Percentiles rank a stretch among this genome's conserved stretches.
Conservation (phyloP, 1,140 invertebrate genomes). For the Maconellicoccus hirsutus region DNA sequence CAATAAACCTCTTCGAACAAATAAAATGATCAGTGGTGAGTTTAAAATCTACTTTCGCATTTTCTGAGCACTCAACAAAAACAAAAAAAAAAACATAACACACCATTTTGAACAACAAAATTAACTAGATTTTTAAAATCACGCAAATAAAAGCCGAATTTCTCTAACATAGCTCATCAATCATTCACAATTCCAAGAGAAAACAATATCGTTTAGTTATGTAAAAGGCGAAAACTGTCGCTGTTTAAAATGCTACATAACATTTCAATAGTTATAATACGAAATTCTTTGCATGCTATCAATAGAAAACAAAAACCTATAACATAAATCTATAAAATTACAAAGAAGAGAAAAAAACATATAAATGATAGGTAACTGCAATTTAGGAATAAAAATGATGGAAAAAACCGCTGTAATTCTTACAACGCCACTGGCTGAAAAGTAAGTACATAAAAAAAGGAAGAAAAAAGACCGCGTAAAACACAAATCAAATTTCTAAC, state of each 20-base stretch:
- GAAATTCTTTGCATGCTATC: background rate
- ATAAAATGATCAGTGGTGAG: background rate
- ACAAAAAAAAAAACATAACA: background rate
- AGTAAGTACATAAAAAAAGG: background rate
- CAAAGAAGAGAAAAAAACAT: background rate
- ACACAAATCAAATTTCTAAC: background rate
- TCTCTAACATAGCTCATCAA: background rate
- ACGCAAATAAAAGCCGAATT: background rate
- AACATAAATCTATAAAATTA: background rate
- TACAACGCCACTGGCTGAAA: conserved; percentile 14
- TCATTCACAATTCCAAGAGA: background rate
- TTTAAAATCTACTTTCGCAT: background rate
- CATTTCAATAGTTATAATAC: background rate
- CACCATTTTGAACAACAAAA: background rate
- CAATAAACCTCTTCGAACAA: background rate
- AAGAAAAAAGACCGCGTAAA: background rate
- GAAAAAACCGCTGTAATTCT: background rate
- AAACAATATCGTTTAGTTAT: too few species aligned
- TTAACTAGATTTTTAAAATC: background rate
- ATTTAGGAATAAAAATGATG: conserved; percentile 16
- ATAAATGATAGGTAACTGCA: conserved; percentile 13
- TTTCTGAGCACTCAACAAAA: background rate
- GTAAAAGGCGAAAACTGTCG: too few species aligned
- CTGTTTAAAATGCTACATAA: too few species aligned
- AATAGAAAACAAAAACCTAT: background rate